Evolutionary conservation across 2,113 vertebrate genomes (phyloP), one percentile per base, ranked within the genome.

Genomic region (Nerophis ophidion): DNA sequence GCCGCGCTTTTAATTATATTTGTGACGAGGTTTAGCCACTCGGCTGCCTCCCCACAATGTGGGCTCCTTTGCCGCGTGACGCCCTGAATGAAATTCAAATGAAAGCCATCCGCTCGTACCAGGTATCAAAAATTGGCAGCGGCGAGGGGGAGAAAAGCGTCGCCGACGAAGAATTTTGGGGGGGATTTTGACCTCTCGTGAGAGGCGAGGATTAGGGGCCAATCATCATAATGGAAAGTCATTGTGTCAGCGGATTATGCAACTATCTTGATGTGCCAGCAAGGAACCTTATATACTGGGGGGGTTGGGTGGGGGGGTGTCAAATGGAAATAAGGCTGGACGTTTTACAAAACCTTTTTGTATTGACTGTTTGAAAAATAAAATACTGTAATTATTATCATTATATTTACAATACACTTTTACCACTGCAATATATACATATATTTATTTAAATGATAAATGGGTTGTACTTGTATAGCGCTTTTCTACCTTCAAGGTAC

Each of bases 21-120:
- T 75, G 57, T 86, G 82, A 87, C 85, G 86, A 88, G 81, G 78
- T 86, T 82, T 88, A 77, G 63, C 72, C 88, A 86, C 86, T 76
- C 82, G 65, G 83, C 11, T 89, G 87, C 57, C 69, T 87, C 88
- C 81, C 65, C 81, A 89, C 87, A 90, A 87, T 86, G 82, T 85
- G 79, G 65, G 81, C 82, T 86, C 83, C 26, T 76, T 67, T 80
- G 77, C 69, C 69, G 80, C 81, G 81, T 77, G 83, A 74, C 35
- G 53, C 42, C 44, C 61, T 72, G 84, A 82, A 82, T 81, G 82
- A 83, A 82, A 78, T 76, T 71, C 77, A 81, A 83, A 83, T 79
- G 84, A 88, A 87, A 86, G 72, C 61, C 79, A 82, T 83, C 40
- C 78, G 68, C 76, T 75, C 64, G 71, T 82, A 81, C 62, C 66